Percentiles rank a stretch among this genome's conserved stretches.
Conservation (phyloP, 1,140 invertebrate species). For the Eupeodes corollae region DNA sequence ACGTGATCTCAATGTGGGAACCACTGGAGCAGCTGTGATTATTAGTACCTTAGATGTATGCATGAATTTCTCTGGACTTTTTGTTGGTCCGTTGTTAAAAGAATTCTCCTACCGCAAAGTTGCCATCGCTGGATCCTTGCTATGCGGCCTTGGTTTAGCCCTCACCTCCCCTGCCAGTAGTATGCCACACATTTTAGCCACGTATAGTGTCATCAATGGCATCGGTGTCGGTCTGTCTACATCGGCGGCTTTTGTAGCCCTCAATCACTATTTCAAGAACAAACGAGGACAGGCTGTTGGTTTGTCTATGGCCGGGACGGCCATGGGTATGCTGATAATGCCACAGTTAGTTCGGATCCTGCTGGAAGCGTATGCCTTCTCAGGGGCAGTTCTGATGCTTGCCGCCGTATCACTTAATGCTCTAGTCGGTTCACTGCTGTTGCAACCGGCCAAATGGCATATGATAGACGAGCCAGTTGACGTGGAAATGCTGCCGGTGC, state of each 20-base stretch:
- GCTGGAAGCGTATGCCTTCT: conserved; percentile 47
- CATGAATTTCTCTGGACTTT: conserved; percentile 64
- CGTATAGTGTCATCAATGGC: conserved; percentile 67
- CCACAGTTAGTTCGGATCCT: conserved; percentile 54
- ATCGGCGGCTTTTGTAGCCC: conserved; percentile 57
- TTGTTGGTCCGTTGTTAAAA: conserved; percentile 59
- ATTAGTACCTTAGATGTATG: conserved; percentile 60
- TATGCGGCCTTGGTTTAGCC: conserved; percentile 52
- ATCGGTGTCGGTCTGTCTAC: conserved; percentile 58
- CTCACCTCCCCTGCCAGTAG: conserved; percentile 55
- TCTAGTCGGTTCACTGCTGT: conserved; percentile 49
- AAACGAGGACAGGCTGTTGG: conserved; percentile 64
- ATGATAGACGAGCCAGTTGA: conserved; percentile 46
- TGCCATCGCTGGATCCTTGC: conserved; percentile 51
- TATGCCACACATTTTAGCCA: conserved; percentile 57
- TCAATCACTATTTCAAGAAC: conserved; percentile 62
- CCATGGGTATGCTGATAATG: conserved; percentile 62
- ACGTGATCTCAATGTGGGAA: conserved; percentile 50
- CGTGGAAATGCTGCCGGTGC: conserved; percentile 43
- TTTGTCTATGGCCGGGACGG: conserved; percentile 61
- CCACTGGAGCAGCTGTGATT: conserved; percentile 58
- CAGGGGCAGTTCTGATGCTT: conserved; percentile 53
- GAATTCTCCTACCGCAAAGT: conserved; percentile 63
- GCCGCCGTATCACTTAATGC: conserved; percentile 54
- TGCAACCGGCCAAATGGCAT: conserved; percentile 57